A percentile compares a stretch with the other conserved stretches of the same genome.
Evolutionary conservation across 2,797 vertebrate genomes (phyloP).

Genomic region (Tiaroga cobitis): DNA sequence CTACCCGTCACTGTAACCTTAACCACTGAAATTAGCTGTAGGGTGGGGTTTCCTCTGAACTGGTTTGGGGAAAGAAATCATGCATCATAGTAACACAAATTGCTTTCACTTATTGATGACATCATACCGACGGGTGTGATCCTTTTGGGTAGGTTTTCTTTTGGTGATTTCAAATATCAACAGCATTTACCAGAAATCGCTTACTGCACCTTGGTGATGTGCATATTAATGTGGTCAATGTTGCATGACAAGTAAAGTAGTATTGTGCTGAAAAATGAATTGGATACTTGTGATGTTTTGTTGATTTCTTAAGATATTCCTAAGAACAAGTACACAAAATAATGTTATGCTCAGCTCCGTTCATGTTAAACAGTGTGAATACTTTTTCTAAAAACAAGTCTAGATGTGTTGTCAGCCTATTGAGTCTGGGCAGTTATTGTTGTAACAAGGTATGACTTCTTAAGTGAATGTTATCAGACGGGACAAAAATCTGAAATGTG

Average conservation of each 20-base stretch:
- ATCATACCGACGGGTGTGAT: too few relatives aligned
- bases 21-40: too few relatives aligned
- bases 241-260: too few relatives aligned
- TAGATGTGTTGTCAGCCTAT: not conserved
- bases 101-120: too few relatives aligned
- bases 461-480: not conserved
- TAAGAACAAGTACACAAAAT: not conserved
- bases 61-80: too few relatives aligned
- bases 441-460: not conserved
- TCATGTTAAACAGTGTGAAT: constrained; percentile 1
- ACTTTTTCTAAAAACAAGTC: not conserved
- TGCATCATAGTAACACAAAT: too few relatives aligned
- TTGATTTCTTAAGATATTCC: not conserved
- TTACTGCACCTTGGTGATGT: not conserved
- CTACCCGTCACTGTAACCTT: too few relatives aligned
- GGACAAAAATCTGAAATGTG: not conserved
- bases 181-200: too few relatives aligned
- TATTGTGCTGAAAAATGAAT: not conserved
- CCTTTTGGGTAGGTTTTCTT: too few relatives aligned
- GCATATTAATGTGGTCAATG: not conserved
- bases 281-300: not conserved
- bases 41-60: too few relatives aligned
- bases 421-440: not conserved
- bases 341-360: not conserved
- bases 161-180: too few relatives aligned